Base-by-base conservation (phyloP, 2,888 invertebrate genomes). In the Plutella xylostella region DNA sequence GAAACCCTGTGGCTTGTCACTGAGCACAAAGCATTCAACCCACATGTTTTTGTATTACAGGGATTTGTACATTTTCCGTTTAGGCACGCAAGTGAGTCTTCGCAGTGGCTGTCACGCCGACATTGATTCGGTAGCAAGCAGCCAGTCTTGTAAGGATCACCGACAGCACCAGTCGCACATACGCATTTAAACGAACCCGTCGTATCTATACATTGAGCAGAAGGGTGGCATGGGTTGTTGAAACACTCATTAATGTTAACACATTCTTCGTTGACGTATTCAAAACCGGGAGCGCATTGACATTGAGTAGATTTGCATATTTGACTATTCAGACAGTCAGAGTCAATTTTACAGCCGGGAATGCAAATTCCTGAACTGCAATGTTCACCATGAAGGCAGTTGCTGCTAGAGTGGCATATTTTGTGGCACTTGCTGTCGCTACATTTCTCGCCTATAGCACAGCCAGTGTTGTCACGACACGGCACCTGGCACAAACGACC, bases 351-450 rank as follows among this genome's bases (percentile, higher is more conserved):
- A 63, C 96, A 96, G 5, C 96, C 96, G 2, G 90, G 87, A 60
- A 91, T 88, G 61, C 96, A 96, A 34, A 90, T 86, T 43, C 95
- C 94, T 49, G 89, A 88, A 52, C 89, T 88, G 57, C 96, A 96
- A 47, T 96, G 89, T 79, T 96, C 96, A 41, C 96, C 96, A 2
- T 93, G 91, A 56, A 95, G 83, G 60, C 96, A 96, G 63, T 96
- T 96, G 60, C 92, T 93, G 65, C 94, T 94, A 9, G 92, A 90
- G 63, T 94, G 94, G 65, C 96, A 96, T 28, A 95, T 89, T 80
- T 94, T 95, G 17, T 90, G 87, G 60, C 95, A 96, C 51, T 90
- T 86, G 52, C 87, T 90, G 55, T 91, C 90, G 48, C 87, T 87
- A 61, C 96, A 96, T 49, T 91, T 88, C 75, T 96, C 96, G 12